Percentiles rank a stretch among this genome's conserved stretches.
These are phyloP conservation scores for Azemiops feae DNA, from an alignment of 2,113 vertebrate genomes.

Conservation along the genomic window DNA sequence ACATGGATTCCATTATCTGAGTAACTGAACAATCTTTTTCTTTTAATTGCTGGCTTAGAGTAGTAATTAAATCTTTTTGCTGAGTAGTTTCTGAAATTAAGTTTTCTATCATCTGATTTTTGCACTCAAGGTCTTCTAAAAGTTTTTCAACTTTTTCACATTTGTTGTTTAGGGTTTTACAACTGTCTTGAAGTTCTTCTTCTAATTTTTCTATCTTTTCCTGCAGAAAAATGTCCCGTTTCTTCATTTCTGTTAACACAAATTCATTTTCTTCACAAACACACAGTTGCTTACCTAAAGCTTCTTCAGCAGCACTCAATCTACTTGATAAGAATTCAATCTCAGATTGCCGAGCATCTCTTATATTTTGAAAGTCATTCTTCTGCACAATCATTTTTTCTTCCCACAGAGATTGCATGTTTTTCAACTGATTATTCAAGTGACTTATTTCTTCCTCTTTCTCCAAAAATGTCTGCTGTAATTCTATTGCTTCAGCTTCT, in stretches of 20 bases:
- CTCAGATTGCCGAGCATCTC: constrained; percentile 54
- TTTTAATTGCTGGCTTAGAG: constrained; percentile 77
- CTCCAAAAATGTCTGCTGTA: constrained; percentile 66
- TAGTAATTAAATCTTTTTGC: constrained; percentile 78
- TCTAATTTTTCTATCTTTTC: constrained; percentile 60
- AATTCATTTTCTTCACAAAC: constrained; percentile 58
- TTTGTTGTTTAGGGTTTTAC: constrained; percentile 56
- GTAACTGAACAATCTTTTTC: constrained; percentile 77
- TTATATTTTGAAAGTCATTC: constrained; percentile 50
- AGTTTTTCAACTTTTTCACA: constrained; percentile 53
- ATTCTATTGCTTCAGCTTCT: constrained; percentile 61
- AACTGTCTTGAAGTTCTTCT: constrained; percentile 45
- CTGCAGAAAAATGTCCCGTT: constrained; percentile 59
- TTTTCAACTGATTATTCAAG: constrained; percentile 43
- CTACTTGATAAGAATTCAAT: constrained; percentile 55
- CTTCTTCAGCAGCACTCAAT: constrained; percentile 46
- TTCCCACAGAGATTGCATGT: constrained; percentile 34
- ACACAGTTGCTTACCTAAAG: constrained; percentile 50
- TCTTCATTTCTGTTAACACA: constrained; percentile 49
- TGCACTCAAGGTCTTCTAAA: constrained; percentile 56
- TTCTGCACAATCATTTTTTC: constrained; percentile 46
- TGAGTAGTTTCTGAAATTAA: constrained; percentile 76
- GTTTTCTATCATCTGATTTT: constrained; percentile 66
- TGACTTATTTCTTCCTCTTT: constrained; percentile 67
- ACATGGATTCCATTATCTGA: constrained; percentile 75